phyloP scores from a whole-genome alignment of 2,113 vertebrate species.

The Aldabrachelys gigantea region DNA sequence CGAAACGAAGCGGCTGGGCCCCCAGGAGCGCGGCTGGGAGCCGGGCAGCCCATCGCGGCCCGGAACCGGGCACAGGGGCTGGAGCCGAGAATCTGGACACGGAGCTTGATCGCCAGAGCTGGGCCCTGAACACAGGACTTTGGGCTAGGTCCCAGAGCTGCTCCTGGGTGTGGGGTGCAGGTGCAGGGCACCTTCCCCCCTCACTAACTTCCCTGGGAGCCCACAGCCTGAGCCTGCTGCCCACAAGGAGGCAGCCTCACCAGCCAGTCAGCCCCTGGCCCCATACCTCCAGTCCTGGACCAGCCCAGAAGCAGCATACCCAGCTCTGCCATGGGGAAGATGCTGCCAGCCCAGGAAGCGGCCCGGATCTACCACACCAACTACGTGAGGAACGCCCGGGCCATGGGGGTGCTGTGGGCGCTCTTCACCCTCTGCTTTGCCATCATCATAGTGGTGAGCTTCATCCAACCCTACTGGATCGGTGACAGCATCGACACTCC shows the following conservation, averaged over 20 bases:
- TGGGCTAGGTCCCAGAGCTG: neutral
- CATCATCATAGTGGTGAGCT: slow-evolving; percentile 93
- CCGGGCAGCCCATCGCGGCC: neutral
- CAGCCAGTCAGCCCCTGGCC: neutral
- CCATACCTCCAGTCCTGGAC: neutral
- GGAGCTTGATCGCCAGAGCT: neutral
- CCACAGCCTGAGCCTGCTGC: neutral
- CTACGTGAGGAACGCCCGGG: slow-evolving; percentile 93
- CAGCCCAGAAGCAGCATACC: neutral
- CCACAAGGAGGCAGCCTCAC: neutral
- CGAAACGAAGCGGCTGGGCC: neutral
- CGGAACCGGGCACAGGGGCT: neutral
- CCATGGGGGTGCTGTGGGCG: slow-evolving; percentile 94
- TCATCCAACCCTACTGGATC: slow-evolving; percentile 99
- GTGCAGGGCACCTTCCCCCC: neutral
- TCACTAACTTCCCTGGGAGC: neutral
- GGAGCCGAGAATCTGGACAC: neutral
- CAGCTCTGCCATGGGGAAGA: slow-evolving; percentile 78
- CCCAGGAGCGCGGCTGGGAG: neutral
- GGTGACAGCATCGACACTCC: slow-evolving; percentile 97
- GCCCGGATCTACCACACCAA: slow-evolving; percentile 97
- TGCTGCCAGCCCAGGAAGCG: slow-evolving; percentile 95
- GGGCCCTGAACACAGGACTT: neutral
- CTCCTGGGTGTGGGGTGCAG: neutral
- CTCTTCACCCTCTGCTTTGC: slow-evolving; percentile 96